Evolutionary conservation across 2,888 invertebrate genomes (phyloP).

Genomic region (Drosophila nigricruria): DNA sequence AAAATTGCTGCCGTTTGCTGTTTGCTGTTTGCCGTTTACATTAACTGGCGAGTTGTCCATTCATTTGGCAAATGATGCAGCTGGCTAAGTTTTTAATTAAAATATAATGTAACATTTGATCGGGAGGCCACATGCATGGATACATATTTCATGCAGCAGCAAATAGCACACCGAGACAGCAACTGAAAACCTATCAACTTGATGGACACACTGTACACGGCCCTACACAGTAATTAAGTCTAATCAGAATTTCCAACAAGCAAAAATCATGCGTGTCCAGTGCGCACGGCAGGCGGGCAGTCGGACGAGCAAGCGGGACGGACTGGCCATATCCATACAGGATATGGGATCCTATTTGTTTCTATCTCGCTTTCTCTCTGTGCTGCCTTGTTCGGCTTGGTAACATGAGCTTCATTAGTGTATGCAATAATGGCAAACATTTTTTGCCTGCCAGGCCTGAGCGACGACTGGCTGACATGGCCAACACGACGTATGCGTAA

Average conservation of each 20-base stretch:
- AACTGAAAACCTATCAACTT: slow-evolving; percentile 70
- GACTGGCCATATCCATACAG: slow-evolving; percentile 25
- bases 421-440: slow-evolving; percentile 81
- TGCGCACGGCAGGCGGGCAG: slow-evolving; percentile 31
- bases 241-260: slow-evolving; percentile 80
- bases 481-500: slow-evolving; percentile 69
- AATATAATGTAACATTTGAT: slow-evolving; percentile 76
- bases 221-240: slow-evolving; percentile 77
- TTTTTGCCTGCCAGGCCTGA: slow-evolving; percentile 80
- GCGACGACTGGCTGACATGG: slow-evolving; percentile 59
- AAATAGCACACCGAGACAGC: slow-evolving; percentile 36
- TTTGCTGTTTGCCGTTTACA: slow-evolving; percentile 55
- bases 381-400: slow-evolving; percentile 33
- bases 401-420: slow-evolving; percentile 82
- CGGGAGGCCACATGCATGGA: slow-evolving; percentile 36
- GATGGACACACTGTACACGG: slow-evolving; percentile 61
- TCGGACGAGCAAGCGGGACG: not conserved
- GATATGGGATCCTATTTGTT: slow-evolving; percentile 40
- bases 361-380: slow-evolving; percentile 2
- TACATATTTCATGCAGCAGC: slow-evolving; percentile 37
- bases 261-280: slow-evolving; percentile 77
- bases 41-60: slow-evolving; percentile 70
- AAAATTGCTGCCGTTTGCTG: slow-evolving; percentile 53
- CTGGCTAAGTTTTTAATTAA: slow-evolving; percentile 77
- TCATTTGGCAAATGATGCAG: slow-evolving; percentile 77